Percentiles rank a stretch among this genome's conserved stretches.
Evolutionary conservation across 2,888 invertebrate genomes (phyloP).

Genomic region (Spilosoma lubricipeda): DNA sequence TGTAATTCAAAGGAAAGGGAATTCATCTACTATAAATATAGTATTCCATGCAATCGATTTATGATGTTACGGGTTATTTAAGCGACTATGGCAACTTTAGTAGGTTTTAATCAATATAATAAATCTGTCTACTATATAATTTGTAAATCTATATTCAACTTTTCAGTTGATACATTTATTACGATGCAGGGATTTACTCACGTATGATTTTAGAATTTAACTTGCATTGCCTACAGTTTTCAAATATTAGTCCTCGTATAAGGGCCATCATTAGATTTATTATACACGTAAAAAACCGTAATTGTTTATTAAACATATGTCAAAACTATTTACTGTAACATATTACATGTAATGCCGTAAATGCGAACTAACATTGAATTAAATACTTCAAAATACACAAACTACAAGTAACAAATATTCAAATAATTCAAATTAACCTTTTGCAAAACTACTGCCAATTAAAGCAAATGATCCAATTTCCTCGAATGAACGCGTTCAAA

Average conservation of each 20-base stretch:
- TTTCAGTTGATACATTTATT: too few species aligned
- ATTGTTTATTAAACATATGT: background rate
- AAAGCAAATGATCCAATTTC: constrained; percentile 32
- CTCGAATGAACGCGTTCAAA: constrained; percentile 26
- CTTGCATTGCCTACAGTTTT: too few species aligned
- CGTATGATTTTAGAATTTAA: background rate
- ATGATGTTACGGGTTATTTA: background rate
- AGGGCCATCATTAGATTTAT: too few species aligned
- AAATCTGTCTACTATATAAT: background rate
- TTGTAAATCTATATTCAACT: too few species aligned
- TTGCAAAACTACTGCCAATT: constrained; percentile 21
- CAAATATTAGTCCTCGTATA: too few species aligned
- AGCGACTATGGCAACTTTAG: background rate
- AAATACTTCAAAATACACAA: background rate
- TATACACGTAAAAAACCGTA: too few species aligned
- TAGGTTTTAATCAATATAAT: background rate
- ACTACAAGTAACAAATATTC: background rate
- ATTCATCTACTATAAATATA: background rate
- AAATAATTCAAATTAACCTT: constrained; percentile 16
- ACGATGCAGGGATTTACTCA: background rate
- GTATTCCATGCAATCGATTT: background rate
- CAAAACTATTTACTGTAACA: background rate
- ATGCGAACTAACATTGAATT: background rate
- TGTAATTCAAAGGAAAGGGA: background rate
- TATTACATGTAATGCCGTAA: too few species aligned